Evolutionary conservation across 2,888 invertebrate species (phyloP), one percentile per base, ranked within the genome.

Genomic region (Flexamia atlantica): DNA sequence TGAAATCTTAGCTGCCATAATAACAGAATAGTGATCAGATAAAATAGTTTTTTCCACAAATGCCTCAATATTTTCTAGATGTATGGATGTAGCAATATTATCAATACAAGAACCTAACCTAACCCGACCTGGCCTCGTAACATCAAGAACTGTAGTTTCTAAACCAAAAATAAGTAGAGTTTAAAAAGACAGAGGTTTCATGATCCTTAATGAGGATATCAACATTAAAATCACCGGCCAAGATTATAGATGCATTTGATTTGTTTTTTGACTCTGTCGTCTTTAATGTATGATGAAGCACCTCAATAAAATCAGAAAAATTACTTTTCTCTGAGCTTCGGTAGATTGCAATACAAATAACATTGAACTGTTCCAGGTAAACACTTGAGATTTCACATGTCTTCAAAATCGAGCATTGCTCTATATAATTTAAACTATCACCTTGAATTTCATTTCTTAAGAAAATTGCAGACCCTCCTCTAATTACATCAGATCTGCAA

Each of bases 141-240:
- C n/a, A 3, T 50, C 50, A 50, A 14, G 14, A 50, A 50, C n/a
- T 14, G 50, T 50, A 12, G 50, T 50, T n/a, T 10, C 50, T n/a
- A 50, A n/a, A 3, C n/a, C 17, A 50, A 50, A 50, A 50, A 14
- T 50, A n/a, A n/a, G 14, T n/a, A 50, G n/a, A 50, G n/a, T 50
- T 50, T 50, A 50, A 14, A 50, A 50, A 50, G n/a, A 50, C 50
- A n/a, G 17, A n/a, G 17, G 14, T 50, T n/a, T 50, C 50, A 14
- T n/a, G 14, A n/a, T 12, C 50, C 14, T 50, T n/a, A 50, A 14
- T n/a, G 14, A 50, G n/a, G n/a, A 50, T 50, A 12, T 50, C n/a
- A n/a, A 50, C 50, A 50, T 50, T 50, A 50, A 50, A 50, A 50
- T 50, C 50, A 50, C 50, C 50, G 17, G 17, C 14, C n/a, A 50